Percentiles rank a stretch among this genome's conserved stretches.
phyloP scores from a whole-genome alignment of 2,888 invertebrate species.

The Belgica antarctica region DNA sequence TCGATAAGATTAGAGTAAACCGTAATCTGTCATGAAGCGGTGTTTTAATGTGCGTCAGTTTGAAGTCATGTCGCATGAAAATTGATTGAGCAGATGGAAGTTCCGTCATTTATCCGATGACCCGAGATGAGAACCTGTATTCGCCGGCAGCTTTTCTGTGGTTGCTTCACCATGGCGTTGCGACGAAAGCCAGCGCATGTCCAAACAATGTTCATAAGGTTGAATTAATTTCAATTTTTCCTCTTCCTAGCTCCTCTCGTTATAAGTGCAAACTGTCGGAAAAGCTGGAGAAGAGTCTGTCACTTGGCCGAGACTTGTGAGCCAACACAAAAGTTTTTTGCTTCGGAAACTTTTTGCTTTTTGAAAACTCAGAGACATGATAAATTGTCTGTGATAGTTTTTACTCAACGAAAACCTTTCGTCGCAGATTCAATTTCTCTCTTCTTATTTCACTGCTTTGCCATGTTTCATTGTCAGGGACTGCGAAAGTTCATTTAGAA shows the following conservation, averaged over 20 bases:
- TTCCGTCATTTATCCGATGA: no score
- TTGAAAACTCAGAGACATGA: conserved; percentile 27
- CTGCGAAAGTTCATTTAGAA: not conserved
- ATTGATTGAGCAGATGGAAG: no score
- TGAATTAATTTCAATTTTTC: conserved; percentile 42
- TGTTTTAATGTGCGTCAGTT: no score
- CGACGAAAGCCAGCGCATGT: conserved; percentile 24
- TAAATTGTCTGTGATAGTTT: conserved; percentile 36
- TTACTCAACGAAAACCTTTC: not conserved
- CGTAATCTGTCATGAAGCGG: no score
- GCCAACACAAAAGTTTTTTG: no score
- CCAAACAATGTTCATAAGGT: conserved; percentile 41
- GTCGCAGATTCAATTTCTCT: conserved; percentile 17
- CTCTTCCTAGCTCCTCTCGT: not conserved
- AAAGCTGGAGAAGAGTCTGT: not conserved
- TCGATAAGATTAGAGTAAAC: no score
- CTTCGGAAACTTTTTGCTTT: not conserved
- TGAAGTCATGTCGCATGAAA: no score
- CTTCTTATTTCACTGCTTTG: no score
- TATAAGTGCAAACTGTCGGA: not conserved
- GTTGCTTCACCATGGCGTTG: not conserved
- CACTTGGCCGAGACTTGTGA: not conserved
- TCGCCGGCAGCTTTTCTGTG: no score
- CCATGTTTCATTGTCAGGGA: no score
- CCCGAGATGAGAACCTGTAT: no score